These are phyloP conservation scores for Monopterus albus DNA, from an alignment of 2,113 vertebrate species.

Conservation along the genomic window DNA sequence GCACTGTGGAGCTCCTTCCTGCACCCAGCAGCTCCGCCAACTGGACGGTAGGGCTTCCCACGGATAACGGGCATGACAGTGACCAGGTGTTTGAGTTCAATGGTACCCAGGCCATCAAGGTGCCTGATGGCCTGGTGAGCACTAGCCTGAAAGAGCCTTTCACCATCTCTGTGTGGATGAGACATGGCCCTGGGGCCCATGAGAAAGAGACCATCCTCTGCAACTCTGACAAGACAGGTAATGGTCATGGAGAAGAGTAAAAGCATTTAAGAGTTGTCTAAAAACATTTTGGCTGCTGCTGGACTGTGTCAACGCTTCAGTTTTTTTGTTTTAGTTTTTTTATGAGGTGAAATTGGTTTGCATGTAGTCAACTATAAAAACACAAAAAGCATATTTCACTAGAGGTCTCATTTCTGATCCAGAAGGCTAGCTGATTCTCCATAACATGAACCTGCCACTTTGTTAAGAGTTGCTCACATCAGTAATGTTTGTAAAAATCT, in stretches of 20 bases:
- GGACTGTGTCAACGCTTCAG: too few relatives aligned
- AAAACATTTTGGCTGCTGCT: neutral
- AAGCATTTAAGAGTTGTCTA: neutral
- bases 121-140: conserved; percentile 89
- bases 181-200: conserved; percentile 89
- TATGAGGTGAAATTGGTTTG: neutral
- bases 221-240: conserved; percentile 96
- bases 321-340: too few relatives aligned
- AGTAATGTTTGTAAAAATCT: neutral
- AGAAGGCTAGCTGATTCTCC: too few relatives aligned
- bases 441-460: too few relatives aligned
- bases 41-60: conserved; percentile 94
- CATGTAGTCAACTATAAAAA: neutral
- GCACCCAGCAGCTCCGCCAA: conserved; percentile 88
- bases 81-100: conserved; percentile 99
- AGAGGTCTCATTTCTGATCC: too few relatives aligned
- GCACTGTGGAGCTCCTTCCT: conserved; percentile 92
- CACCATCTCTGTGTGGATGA: conserved; percentile 96
- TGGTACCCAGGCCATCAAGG: conserved; percentile 92
- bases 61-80: conserved; percentile 95
- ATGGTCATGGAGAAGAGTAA: fast-evolving
- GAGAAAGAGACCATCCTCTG: conserved; percentile 96
- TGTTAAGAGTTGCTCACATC: too few relatives aligned
- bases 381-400: neutral
- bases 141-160: conserved; percentile 90